These are phyloP conservation scores for Crocuta crocuta DNA, from an alignment of 2,113 vertebrate species.

Conservation along the genomic window DNA sequence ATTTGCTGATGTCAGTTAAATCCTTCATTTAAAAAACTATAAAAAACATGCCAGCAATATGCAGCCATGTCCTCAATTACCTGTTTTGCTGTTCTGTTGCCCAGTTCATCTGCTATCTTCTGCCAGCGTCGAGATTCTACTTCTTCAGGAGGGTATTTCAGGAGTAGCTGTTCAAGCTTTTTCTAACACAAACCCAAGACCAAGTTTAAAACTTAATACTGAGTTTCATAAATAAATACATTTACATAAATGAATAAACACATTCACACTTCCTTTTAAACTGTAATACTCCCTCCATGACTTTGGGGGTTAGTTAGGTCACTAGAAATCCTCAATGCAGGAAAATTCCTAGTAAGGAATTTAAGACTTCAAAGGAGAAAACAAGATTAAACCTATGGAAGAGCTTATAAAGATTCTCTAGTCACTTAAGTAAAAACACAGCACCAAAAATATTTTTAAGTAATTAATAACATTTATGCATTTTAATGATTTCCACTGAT, in stretches of 20 bases:
- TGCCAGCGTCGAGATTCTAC: constrained; percentile 98
- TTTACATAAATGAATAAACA: constrained; percentile 33
- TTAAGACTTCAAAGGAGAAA: constrained; percentile 1
- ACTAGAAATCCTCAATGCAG: background rate
- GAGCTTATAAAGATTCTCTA: background rate
- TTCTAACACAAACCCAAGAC: constrained; percentile 88
- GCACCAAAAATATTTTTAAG: background rate
- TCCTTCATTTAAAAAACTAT: background rate
- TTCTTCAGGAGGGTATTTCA: constrained; percentile 98
- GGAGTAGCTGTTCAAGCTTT: constrained; percentile 96
- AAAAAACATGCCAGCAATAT: background rate
- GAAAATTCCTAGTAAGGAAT: constrained; percentile 29
- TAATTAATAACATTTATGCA: background rate
- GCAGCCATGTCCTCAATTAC: constrained; percentile 80
- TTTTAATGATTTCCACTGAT: background rate
- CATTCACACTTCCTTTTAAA: constrained; percentile 40
- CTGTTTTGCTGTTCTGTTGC: constrained; percentile 98
- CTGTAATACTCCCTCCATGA: background rate
- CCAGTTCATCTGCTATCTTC: constrained; percentile 97
- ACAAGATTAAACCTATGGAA: background rate
- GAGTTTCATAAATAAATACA: constrained; percentile 44
- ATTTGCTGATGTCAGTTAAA: background rate
- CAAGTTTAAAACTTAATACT: constrained; percentile 38
- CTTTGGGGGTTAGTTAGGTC: background rate
- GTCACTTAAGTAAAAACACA: constrained; percentile 19